A percentile compares a stretch with the other conserved stretches of the same genome.
Conservation (phyloP, 2,888 invertebrate species). For the Phengaris arion region DNA sequence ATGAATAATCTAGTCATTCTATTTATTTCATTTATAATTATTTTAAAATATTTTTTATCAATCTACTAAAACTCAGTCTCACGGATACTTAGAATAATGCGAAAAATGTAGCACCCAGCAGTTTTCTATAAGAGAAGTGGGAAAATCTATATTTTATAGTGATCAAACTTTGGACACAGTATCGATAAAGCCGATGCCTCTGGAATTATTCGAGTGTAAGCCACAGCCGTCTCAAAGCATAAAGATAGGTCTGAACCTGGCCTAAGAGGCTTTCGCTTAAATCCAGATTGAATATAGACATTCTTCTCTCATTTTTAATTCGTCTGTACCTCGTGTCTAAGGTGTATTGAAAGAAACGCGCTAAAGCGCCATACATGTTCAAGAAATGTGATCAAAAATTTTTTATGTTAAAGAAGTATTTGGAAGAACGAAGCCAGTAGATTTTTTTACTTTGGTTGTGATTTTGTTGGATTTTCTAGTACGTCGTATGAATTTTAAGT, state of each 20-base stretch:
- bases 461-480: too few species aligned
- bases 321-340: not conserved
- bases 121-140: not conserved
- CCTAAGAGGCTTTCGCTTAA: conserved; percentile 11
- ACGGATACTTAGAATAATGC: too few species aligned
- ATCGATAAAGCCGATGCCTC: conserved; percentile 33
- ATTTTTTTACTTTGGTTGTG: too few species aligned
- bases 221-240: conserved; percentile 28
- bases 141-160: conserved; percentile 4
- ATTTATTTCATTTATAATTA: too few species aligned
- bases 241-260: conserved; percentile 20
- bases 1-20: too few species aligned
- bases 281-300: conserved; percentile 9
- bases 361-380: not conserved
- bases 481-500: too few species aligned
- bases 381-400: too few species aligned
- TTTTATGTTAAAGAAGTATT: too few species aligned
- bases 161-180: not conserved
- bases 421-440: too few species aligned
- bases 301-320: conserved; percentile 15
- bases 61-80: too few species aligned
- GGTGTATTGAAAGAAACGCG: not conserved
- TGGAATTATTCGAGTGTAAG: conserved; percentile 37
- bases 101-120: not conserved
- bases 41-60: too few species aligned